Evolutionary conservation across 1,140 invertebrate species (phyloP).

Genomic region (Paraescarpia echinospica): DNA sequence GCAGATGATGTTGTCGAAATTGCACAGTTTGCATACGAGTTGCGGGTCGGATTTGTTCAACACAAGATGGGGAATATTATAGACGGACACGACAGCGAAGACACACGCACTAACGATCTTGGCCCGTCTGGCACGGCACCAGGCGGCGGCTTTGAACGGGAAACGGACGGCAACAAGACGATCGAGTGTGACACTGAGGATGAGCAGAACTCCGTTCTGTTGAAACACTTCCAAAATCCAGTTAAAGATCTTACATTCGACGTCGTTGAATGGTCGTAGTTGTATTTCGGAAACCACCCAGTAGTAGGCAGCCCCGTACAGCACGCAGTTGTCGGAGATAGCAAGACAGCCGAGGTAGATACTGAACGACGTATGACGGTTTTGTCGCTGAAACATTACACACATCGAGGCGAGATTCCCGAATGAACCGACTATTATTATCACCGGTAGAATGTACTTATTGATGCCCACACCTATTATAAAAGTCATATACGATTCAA

Average conservation of each 20-base stretch:
- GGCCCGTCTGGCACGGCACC: background rate
- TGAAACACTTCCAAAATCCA: background rate
- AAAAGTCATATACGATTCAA: background rate
- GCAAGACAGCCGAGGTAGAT: conserved; percentile 3
- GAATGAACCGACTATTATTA: background rate
- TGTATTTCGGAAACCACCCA: background rate
- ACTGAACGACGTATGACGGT: background rate
- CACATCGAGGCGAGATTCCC: background rate
- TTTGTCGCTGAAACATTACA: background rate
- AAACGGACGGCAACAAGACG: conserved; percentile 18
- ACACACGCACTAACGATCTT: background rate
- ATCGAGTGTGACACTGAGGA: conserved; percentile 13
- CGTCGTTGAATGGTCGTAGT: background rate
- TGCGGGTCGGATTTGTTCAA: background rate
- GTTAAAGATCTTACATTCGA: conserved; percentile 10
- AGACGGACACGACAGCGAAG: background rate
- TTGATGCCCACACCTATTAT: background rate
- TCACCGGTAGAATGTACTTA: background rate
- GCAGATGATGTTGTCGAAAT: background rate
- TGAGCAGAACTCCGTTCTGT: background rate
- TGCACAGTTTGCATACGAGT: conserved; percentile 6
- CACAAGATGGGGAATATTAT: background rate
- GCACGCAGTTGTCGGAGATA: background rate
- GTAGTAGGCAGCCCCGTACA: conserved; percentile 3
- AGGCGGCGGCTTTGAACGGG: background rate